Evolutionary conservation across 2,797 vertebrate species (phyloP), one percentile per base, ranked within the genome.

Genomic region (Rhynchonycteris naso): DNA sequence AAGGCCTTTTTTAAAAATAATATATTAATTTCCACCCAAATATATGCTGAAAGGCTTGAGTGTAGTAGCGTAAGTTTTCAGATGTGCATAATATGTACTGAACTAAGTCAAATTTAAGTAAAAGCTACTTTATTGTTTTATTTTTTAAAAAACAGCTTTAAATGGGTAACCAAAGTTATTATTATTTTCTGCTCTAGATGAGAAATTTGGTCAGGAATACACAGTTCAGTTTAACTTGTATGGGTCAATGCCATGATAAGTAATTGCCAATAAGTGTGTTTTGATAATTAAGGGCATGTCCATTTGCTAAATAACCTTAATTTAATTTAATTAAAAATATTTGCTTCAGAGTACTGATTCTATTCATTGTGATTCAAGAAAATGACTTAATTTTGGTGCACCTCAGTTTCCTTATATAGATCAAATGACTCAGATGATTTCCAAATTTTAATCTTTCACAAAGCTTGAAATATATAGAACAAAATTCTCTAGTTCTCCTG

Each of bases 251-350:
- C 10, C 22, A 13, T 28, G 14, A 59, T 82, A 86, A 90, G n/a
- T 61, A 81, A 66, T 84, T 94, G 78, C 15, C 43, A 83, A 43
- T 88, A 85, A 66, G 61, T 93, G 58, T 58, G 5, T 80, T 83
- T 93, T 82, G 43, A 92, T 88, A 30, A 61, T 38, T 90, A 94
- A 65, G 19, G 33, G 43, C 13, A 76, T 68, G 21, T 14, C n/a
- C 16, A 63, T 38, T 88, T 90, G 24, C 30, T 69, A 88, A 93
- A 80, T 81, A 74, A 85, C 24, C 81, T 47, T 88, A 93, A 52
- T 82, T 85, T 65, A 71, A 66, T 80, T 88, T 69, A 82, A 71
- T 65, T 74, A 59, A 26, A 93, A 92, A 66, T 90, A 38, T 85
- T 88, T 88, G 24, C 21, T 65, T 28, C 24, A 65, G 81, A 65